A percentile compares a stretch with the other conserved stretches of the same genome.
Evolutionary conservation across 2,888 invertebrate species (phyloP).

Genomic region (Cordylochernes scorpioides): DNA sequence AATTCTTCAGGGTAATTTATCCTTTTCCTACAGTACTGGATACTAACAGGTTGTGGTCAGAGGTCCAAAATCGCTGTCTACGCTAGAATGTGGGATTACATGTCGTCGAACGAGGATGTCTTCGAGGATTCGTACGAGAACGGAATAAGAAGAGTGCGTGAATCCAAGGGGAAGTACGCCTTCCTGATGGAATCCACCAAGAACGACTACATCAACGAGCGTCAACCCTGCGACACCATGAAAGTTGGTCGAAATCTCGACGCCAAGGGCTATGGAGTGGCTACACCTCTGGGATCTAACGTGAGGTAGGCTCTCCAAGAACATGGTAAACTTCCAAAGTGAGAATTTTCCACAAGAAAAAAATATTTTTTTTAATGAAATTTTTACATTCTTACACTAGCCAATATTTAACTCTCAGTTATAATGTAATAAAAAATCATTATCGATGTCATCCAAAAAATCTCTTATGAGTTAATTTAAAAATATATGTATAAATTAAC

Average conservation of each 20-base stretch:
- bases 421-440: no score
- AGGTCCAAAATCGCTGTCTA: constrained; percentile 26
- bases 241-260: constrained; percentile 64
- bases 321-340: no score
- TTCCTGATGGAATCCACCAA: constrained; percentile 20
- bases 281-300: constrained; percentile 13
- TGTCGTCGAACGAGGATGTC: constrained; percentile 24
- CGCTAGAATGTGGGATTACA: constrained; percentile 27
- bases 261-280: constrained; percentile 44
- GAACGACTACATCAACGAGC: constrained; percentile 33
- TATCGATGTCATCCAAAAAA: no score
- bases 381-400: no score
- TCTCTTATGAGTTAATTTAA: no score
- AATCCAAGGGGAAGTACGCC: constrained; percentile 25
- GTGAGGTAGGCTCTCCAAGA: constrained; percentile 12
- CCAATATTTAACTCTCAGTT: no score
- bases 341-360: no score
- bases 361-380: no score
- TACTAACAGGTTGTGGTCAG: constrained; percentile 17
- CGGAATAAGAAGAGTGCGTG: constrained; percentile 22
- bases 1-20: constrained; percentile 26
- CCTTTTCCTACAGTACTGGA: constrained; percentile 2
- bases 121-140: constrained; percentile 23
- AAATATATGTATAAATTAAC: no score
- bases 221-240: constrained; percentile 80